phyloP scores from a whole-genome alignment of 2,797 vertebrate species.

The Tachyglossus aculeatus region DNA sequence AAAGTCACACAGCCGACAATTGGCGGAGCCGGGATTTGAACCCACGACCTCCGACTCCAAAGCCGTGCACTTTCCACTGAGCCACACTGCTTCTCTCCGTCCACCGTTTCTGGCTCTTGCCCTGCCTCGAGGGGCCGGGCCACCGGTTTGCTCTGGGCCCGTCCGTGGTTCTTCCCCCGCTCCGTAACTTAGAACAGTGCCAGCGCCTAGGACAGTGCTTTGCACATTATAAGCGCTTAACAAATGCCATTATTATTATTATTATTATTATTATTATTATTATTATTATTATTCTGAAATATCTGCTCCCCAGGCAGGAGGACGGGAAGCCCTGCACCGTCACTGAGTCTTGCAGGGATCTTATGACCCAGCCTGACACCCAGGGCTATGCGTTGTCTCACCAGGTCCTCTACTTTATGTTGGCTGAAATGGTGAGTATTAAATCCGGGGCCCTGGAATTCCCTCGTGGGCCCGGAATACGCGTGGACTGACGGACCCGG shows the following conservation, averaged over 20 bases:
- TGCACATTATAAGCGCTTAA: too few relatives aligned
- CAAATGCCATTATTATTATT: too few relatives aligned
- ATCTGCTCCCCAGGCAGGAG: slow-evolving; percentile 72
- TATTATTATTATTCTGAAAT: not conserved
- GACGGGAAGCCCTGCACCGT: slow-evolving; percentile 79
- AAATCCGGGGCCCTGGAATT: fast-evolving
- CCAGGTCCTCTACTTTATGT: slow-evolving; percentile 89
- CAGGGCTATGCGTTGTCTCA: slow-evolving; percentile 84
- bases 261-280: not conserved
- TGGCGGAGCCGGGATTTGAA: too few relatives aligned
- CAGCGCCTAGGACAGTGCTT: too few relatives aligned
- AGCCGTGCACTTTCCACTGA: too few relatives aligned
- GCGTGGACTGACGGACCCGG: not conserved
- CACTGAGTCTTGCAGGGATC: slow-evolving; percentile 77
- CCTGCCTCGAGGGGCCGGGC: too few relatives aligned
- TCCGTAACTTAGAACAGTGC: not conserved
- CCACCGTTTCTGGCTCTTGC: too few relatives aligned
- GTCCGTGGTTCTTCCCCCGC: fast-evolving
- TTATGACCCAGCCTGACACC: slow-evolving; percentile 81
- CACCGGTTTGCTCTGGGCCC: too few relatives aligned
- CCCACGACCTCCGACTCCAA: too few relatives aligned
- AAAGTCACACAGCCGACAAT: too few relatives aligned
- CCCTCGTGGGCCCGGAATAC: not conserved
- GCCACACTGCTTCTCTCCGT: not conserved
- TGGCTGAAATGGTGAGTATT: slow-evolving; percentile 80